Percentiles rank a stretch among this genome's conserved stretches.
Evolutionary conservation across 1,140 invertebrate species (phyloP).

Genomic region (Lanistes nyassanus): DNA sequence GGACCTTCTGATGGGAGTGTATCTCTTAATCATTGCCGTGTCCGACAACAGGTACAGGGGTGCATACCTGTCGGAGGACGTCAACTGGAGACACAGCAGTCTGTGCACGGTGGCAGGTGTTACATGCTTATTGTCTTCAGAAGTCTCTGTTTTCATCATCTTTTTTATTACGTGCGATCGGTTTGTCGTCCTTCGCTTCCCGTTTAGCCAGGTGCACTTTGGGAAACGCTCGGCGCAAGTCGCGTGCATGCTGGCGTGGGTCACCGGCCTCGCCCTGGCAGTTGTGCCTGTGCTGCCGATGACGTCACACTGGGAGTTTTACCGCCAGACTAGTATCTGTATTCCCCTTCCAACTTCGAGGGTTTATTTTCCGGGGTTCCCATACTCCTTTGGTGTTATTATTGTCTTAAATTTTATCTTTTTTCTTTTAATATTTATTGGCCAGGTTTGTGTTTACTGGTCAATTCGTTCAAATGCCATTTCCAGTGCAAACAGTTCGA

Average conservation of each 20-base stretch:
- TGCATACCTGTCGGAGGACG: slow-evolving; percentile 44
- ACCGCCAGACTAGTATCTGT: slow-evolving; percentile 37
- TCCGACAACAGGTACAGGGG: slow-evolving; percentile 44
- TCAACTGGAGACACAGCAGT: slow-evolving; percentile 41
- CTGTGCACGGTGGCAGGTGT: slow-evolving; percentile 46
- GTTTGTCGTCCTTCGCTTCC: slow-evolving; percentile 42
- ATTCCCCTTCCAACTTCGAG: slow-evolving; percentile 39
- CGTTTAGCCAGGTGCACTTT: slow-evolving; percentile 31
- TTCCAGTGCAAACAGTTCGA: background rate
- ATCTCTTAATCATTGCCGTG: slow-evolving; percentile 51
- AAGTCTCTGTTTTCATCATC: slow-evolving; percentile 48
- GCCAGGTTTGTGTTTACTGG: slow-evolving; percentile 40
- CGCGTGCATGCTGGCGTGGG: slow-evolving; percentile 26
- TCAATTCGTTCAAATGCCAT: slow-evolving; percentile 24
- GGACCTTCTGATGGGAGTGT: slow-evolving; percentile 57
- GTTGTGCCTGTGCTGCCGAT: slow-evolving; percentile 31
- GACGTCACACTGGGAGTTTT: slow-evolving; percentile 39
- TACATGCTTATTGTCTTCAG: slow-evolving; percentile 44
- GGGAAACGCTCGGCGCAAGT: slow-evolving; percentile 4
- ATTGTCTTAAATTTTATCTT: slow-evolving; percentile 37
- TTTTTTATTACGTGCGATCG: slow-evolving; percentile 50
- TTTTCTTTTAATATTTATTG: slow-evolving; percentile 35
- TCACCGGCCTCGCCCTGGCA: slow-evolving; percentile 22
- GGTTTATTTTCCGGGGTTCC: slow-evolving; percentile 28
- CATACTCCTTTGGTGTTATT: slow-evolving; percentile 37